Percentiles rank a stretch among this genome's conserved stretches.
Conservation (phyloP, 2,113 vertebrate genomes). For the Xiphorhynchus elegans region DNA sequence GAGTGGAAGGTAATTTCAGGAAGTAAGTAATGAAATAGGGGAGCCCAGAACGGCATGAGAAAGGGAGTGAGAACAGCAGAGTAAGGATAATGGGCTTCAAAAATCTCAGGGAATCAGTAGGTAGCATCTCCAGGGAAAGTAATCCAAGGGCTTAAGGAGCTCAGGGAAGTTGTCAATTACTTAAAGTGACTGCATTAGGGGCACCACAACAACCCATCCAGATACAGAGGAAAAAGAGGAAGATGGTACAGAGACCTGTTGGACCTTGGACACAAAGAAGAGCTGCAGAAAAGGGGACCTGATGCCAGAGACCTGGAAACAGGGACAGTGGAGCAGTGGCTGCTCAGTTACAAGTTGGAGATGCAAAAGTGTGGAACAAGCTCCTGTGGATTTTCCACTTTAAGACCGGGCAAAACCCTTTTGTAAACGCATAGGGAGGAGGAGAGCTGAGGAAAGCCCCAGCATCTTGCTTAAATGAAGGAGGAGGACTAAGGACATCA, state of each 20-base stretch:
- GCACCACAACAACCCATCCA: neutral
- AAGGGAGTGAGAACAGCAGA: neutral
- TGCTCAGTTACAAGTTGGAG: rapidly evolving
- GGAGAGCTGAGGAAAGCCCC: neutral
- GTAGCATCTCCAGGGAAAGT: neutral
- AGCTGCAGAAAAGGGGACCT: neutral
- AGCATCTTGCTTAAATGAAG: neutral
- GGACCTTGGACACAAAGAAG: neutral
- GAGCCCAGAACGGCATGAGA: neutral
- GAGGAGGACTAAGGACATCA: neutral
- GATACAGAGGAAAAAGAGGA: neutral
- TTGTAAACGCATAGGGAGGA: neutral
- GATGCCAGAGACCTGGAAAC: rapidly evolving
- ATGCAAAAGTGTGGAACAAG: rapidly evolving
- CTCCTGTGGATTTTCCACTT: rapidly evolving
- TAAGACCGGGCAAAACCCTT: neutral
- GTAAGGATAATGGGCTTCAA: neutral
- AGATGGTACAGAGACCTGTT: neutral
- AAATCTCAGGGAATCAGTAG: neutral
- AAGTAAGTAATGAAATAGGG: neutral
- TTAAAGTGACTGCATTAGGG: rapidly evolving
- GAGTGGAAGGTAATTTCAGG: neutral
- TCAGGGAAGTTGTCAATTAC: neutral
- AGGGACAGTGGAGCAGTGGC: rapidly evolving
- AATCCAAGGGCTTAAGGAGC: neutral